Evolutionary conservation across 2,113 vertebrate genomes (phyloP), one percentile per base, ranked within the genome.

Genomic region (Triplophysa tibetana): DNA sequence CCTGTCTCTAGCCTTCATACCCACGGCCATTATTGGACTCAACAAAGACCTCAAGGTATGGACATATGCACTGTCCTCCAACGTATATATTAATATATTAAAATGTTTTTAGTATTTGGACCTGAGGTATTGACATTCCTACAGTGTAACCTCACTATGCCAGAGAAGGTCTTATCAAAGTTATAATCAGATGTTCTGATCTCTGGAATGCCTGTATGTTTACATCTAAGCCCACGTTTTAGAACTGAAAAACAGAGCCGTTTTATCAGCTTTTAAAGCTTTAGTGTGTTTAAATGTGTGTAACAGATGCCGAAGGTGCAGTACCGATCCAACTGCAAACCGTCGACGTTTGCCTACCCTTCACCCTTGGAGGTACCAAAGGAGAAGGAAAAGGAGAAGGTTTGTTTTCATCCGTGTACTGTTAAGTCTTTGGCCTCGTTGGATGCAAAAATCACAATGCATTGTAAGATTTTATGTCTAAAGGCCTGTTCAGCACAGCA

Each of bases 331-430:
- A 99, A 99, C 92, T 99, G 97, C 87, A 99, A 99, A 85, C 97
- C 98, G 26, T 99, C 98, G 75, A 99, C 97, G 12, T 99, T 99
- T 52, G 98, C 98, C 41, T 99, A 99, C 87, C 98, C 98, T 10
- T 96, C 97, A 1, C 95, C 98, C 67, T 92, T 99, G 86, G 98
- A 99, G 90, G 97, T 98, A 83, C 98, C 98, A 66, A 99, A 99
- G 78, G 98, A 99, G 89, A 99, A 99, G 60, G 98, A 99, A 86
- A 99, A 99, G 87, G 98, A 99, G 89, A 99, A 99, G 96, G 98
- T 98, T 84, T 85, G 92, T 54, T 1, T 23, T 6, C 48, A 48
- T 19, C 13, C 0, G 8, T 13, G 29, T 76, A 26, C 8, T 0
- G 1, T 41, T 45, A 12, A 45, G 11, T 45, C 2, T 3, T 12